phyloP scores from a whole-genome alignment of 2,797 vertebrate genomes.

The Hephaestus fuliginosus region DNA sequence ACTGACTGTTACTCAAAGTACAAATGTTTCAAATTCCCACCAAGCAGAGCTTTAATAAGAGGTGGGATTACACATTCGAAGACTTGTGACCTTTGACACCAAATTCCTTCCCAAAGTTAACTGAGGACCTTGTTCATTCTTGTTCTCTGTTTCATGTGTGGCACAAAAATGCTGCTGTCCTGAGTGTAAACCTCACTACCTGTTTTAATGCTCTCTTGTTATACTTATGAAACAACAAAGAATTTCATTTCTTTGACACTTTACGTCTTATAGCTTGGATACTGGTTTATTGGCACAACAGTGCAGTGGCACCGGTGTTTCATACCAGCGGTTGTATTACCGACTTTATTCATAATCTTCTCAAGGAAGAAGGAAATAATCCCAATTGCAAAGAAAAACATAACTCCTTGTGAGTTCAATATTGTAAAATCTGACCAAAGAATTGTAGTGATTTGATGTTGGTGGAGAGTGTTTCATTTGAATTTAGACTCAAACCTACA shows the following conservation, averaged over 20 bases:
- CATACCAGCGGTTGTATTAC: neutral
- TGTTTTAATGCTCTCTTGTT: neutral
- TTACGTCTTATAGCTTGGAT: neutral
- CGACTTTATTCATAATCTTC: neutral
- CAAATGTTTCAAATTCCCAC: neutral
- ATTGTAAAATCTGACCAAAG: neutral
- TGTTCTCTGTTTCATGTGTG: neutral
- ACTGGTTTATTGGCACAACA: neutral
- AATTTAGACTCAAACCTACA: neutral
- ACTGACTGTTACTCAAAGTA: neutral
- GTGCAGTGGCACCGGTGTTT: neutral
- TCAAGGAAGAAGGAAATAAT: slow-evolving; percentile 4
- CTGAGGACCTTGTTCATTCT: too few relatives aligned
- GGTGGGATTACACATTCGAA: neutral
- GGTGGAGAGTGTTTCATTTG: neutral
- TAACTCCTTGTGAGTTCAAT: neutral
- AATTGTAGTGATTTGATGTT: neutral
- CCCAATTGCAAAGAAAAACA: neutral
- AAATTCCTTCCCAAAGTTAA: neutral
- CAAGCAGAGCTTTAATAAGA: neutral
- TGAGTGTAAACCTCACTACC: neutral
- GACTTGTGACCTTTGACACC: neutral
- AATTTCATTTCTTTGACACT: neutral
- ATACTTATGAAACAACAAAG: neutral
- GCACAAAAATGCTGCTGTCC: neutral